Evolutionary conservation across 2,113 vertebrate species (phyloP).

Genomic region (Macroglossus sobrinus): DNA sequence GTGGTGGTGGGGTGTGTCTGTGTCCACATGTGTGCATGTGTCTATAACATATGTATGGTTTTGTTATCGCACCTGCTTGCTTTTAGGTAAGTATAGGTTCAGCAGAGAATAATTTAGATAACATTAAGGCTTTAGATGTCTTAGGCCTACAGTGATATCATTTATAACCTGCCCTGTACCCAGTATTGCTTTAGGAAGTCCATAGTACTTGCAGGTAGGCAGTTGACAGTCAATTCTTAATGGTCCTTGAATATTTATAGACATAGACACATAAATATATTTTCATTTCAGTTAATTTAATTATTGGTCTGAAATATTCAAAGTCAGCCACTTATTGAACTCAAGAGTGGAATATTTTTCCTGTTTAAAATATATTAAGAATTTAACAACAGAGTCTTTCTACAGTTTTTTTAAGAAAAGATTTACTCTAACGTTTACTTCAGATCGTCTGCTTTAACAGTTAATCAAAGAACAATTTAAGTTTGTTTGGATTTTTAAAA

Average conservation of each 20-base stretch:
- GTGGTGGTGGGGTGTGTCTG: not conserved
- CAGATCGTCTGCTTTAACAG: slow-evolving; percentile 47
- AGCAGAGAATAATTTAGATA: not conserved
- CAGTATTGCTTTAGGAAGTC: not conserved
- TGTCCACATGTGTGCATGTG: not conserved
- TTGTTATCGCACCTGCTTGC: not conserved
- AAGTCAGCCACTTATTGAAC: not conserved
- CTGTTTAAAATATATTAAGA: not conserved
- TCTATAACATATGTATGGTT: not conserved
- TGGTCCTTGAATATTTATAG: slow-evolving; percentile 4
- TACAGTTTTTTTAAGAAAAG: not conserved
- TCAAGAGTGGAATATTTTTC: not conserved
- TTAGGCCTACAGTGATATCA: not conserved
- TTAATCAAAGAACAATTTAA: slow-evolving; percentile 49
- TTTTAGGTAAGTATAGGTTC: not conserved
- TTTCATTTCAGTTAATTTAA: slow-evolving; percentile 30
- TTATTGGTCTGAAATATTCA: not conserved
- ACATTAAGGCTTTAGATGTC: not conserved
- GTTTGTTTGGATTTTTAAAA: slow-evolving; percentile 38
- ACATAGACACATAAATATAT: not conserved
- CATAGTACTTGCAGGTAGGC: not conserved
- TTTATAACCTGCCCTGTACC: not conserved
- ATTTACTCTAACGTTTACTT: slow-evolving; percentile 13
- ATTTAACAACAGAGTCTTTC: not conserved
- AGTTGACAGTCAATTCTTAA: not conserved